These are phyloP conservation scores for Lycaon pictus DNA, from an alignment of 2,113 vertebrate species.

Conservation along the genomic window DNA sequence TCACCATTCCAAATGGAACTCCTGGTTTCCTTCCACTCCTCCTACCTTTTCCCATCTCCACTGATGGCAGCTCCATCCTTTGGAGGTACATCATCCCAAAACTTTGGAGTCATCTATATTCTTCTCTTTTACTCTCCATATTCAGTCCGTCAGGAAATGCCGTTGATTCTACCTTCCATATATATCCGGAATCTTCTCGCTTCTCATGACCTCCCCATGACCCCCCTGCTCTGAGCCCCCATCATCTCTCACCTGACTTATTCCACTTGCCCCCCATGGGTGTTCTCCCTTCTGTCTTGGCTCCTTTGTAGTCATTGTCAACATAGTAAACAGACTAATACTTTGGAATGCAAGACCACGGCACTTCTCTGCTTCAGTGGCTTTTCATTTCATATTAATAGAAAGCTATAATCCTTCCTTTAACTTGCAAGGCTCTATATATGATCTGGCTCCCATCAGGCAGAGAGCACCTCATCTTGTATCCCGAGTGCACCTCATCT, in stretches of 20 bases:
- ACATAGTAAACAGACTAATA: neutral
- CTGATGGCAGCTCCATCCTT: neutral
- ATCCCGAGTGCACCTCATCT: neutral
- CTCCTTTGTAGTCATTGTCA: neutral
- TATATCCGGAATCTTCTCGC: neutral
- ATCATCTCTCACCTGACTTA: neutral
- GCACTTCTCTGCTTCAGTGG: neutral
- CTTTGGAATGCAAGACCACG: neutral
- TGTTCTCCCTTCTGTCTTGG: neutral
- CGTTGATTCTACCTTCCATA: neutral
- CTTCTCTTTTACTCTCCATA: neutral
- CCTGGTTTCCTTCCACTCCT: neutral
- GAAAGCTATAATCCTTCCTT: constrained; percentile 4
- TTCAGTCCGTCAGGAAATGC: neutral
- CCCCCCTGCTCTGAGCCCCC: neutral
- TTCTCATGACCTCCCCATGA: neutral
- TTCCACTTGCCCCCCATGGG: neutral
- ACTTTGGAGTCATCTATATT: neutral
- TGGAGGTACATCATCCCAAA: neutral
- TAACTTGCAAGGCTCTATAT: neutral
- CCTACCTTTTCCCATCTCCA: neutral
- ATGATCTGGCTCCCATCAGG: neutral
- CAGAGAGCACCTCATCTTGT: neutral
- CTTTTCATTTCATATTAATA: constrained; percentile 22
- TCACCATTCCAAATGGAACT: neutral